Evolutionary conservation across 2,797 vertebrate genomes (phyloP).

Genomic region (Tenualosa thibaudeaui): DNA sequence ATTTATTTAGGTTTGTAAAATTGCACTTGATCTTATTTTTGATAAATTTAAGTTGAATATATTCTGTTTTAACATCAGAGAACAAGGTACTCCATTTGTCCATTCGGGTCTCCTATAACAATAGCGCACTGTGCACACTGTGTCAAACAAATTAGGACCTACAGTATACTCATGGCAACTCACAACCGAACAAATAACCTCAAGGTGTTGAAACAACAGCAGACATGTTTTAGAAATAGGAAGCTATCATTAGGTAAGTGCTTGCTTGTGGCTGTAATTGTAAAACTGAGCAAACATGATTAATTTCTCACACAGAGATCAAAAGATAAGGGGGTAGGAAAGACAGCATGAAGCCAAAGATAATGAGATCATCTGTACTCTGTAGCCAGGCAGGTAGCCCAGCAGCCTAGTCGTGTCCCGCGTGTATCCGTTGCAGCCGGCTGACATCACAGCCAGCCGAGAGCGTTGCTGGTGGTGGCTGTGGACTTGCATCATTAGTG

Average conservation of each 20-base stretch:
- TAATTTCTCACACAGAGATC: not conserved
- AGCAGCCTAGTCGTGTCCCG: not conserved
- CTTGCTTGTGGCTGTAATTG: not conserved
- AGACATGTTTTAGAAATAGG: not conserved
- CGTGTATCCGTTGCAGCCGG: not conserved
- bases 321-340: not conserved
- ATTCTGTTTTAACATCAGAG: too few relatives aligned
- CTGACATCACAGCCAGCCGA: not conserved
- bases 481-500: not conserved
- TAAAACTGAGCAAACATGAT: not conserved
- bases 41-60: too few relatives aligned
- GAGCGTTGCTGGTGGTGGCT: not conserved
- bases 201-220: not conserved
- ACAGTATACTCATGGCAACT: not conserved
- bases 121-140: too few relatives aligned
- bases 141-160: not conserved
- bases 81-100: too few relatives aligned
- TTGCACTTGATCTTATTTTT: too few relatives aligned
- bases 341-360: not conserved
- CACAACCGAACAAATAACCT: not conserved
- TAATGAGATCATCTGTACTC: not conserved
- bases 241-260: not conserved
- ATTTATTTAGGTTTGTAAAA: too few relatives aligned
- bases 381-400: not conserved
- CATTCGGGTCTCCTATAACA: too few relatives aligned